A percentile compares a stretch with the other conserved stretches of the same genome.
Conservation (phyloP, 2,113 vertebrate genomes). For the Formicarius rufipectus region DNA sequence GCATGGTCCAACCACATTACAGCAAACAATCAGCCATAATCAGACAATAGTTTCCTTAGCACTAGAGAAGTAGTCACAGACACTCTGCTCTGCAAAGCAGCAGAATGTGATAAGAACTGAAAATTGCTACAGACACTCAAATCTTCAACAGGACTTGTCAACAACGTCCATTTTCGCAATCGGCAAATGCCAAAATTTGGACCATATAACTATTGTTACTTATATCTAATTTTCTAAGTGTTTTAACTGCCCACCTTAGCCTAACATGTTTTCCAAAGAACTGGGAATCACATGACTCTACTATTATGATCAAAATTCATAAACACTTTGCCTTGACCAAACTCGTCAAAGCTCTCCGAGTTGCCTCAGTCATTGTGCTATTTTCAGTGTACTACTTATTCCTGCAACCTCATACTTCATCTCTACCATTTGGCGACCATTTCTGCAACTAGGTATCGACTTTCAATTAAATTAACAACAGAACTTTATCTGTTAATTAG, state of each 20-base stretch:
- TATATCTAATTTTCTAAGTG: neutral
- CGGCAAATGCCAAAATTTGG: neutral
- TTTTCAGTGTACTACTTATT: neutral
- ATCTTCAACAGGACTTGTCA: neutral
- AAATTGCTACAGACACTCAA: neutral
- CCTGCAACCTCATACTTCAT: neutral
- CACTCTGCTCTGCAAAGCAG: neutral
- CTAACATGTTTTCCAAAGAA: neutral
- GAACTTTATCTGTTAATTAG: neutral
- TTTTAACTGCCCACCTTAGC: neutral
- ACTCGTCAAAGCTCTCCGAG: neutral
- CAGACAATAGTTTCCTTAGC: neutral
- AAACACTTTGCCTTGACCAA: neutral
- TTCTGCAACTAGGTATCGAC: neutral
- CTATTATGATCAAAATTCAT: neutral
- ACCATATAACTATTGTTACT: neutral
- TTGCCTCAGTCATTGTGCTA: neutral
- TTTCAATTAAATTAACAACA: neutral
- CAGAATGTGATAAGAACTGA: neutral
- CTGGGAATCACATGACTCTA: neutral
- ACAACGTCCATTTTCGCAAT: neutral
- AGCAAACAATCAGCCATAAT: neutral
- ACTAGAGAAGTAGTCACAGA: neutral
- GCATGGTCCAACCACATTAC: neutral
- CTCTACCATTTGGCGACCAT: neutral